These are phyloP conservation scores for Coryphaenoides rupestris DNA, from an alignment of 2,113 vertebrate genomes.

Conservation along the genomic window DNA sequence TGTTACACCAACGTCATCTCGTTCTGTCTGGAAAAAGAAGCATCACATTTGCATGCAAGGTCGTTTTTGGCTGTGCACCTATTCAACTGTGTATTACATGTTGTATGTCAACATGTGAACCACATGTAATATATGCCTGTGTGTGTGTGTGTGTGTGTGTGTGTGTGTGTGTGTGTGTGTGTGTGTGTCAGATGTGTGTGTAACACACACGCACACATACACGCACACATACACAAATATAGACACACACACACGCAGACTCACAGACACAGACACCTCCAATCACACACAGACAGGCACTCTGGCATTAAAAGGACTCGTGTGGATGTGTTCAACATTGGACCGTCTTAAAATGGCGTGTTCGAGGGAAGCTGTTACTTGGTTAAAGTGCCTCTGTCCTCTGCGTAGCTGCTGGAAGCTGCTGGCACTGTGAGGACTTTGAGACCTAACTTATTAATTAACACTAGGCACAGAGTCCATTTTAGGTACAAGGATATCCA, in stretches of 20 bases:
- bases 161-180: neutral
- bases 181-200: neutral
- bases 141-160: too few species aligned
- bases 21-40: too few species aligned
- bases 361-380: neutral
- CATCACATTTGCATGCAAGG: too few species aligned
- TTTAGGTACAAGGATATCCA: slow-evolving; percentile 26
- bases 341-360: neutral
- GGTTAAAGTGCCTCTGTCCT: slow-evolving; percentile 46
- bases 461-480: slow-evolving; percentile 30
- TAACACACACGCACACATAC: slow-evolving; percentile 32
- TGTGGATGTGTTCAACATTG: neutral
- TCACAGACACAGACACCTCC: slow-evolving; percentile 5
- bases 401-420: slow-evolving; percentile 29
- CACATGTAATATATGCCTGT: too few species aligned
- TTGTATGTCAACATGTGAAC: too few species aligned
- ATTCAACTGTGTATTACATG: too few species aligned
- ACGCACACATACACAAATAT: slow-evolving; percentile 4
- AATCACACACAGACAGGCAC: neutral
- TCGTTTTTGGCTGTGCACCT: too few species aligned
- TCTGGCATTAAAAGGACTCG: neutral
- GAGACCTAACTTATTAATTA: slow-evolving; percentile 58
- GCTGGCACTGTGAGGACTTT: slow-evolving; percentile 35
- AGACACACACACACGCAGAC: neutral
- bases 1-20: too few species aligned